phyloP scores from a whole-genome alignment of 2,797 vertebrate species.

The Xiphophorus birchmanni region DNA sequence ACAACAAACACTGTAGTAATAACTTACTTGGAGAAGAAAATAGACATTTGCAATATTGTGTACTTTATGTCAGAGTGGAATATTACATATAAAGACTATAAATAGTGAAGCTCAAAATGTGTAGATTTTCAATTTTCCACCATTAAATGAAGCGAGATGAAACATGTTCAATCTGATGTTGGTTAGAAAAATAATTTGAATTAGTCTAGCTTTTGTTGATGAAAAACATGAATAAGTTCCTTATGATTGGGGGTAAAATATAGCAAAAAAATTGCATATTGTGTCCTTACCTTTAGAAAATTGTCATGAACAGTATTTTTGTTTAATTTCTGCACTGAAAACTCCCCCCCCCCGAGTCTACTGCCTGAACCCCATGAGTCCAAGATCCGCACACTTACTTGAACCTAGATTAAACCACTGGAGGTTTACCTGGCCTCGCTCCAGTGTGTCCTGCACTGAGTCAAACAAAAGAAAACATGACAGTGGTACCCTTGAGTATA shows the following conservation, averaged over 20 bases:
- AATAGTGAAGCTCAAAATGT: neutral
- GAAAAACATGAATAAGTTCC: neutral
- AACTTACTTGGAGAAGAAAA: constrained; percentile 21
- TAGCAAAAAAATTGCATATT: too few species aligned
- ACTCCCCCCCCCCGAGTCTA: too few species aligned
- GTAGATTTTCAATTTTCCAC: neutral
- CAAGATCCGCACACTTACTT: too few species aligned
- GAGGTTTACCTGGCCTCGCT: neutral
- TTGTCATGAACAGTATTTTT: too few species aligned
- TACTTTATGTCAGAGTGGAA: neutral
- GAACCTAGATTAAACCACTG: neutral
- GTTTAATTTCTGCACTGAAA: too few species aligned
- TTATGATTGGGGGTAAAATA: neutral
- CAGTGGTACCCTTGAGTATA: neutral
- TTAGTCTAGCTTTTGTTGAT: neutral
- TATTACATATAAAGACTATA: neutral
- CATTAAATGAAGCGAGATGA: neutral
- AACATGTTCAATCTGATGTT: neutral
- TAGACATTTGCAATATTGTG: neutral
- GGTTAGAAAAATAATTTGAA: neutral
- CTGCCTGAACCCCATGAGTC: too few species aligned
- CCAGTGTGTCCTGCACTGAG: neutral
- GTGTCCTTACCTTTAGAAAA: too few species aligned
- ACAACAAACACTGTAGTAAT: constrained; percentile 19
- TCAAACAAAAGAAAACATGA: neutral